A percentile compares a stretch with the other conserved stretches of the same genome.
These are phyloP conservation scores for Crypturellus undulatus DNA, from an alignment of 2,113 vertebrate genomes.

Conservation along the genomic window DNA sequence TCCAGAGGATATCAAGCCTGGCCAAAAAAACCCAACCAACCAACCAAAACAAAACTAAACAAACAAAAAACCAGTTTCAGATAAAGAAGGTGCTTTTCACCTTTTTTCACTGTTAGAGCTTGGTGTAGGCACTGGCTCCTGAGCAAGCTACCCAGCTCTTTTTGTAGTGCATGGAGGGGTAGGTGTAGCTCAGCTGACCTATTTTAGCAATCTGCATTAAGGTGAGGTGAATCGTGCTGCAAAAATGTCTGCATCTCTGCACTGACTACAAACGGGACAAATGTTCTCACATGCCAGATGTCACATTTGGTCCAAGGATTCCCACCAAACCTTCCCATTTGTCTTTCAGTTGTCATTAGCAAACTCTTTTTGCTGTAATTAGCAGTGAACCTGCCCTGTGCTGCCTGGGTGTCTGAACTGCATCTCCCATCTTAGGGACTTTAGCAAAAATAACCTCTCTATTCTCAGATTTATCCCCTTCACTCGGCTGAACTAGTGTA, in stretches of 20 bases:
- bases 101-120: too few species aligned
- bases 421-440: not conserved
- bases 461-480: not conserved
- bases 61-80: not conserved
- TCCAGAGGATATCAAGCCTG: not conserved
- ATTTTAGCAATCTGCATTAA: not conserved
- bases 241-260: not conserved
- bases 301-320: not conserved
- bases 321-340: not conserved
- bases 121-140: not conserved
- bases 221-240: not conserved
- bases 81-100: not conserved
- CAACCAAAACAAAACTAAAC: too few species aligned
- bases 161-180: fast-evolving
- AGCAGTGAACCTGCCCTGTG: not conserved
- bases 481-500: not conserved
- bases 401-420: not conserved
- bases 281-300: not conserved
- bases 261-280: fast-evolving
- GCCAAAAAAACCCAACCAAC: not conserved
- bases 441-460: not conserved
- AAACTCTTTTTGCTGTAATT: not conserved
- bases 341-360: not conserved
- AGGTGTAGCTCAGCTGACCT: not conserved
- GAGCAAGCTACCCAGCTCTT: not conserved